Evolutionary conservation across 2,797 vertebrate species (phyloP), one percentile per base, ranked within the genome.

Genomic region (Myotis pilosus): DNA sequence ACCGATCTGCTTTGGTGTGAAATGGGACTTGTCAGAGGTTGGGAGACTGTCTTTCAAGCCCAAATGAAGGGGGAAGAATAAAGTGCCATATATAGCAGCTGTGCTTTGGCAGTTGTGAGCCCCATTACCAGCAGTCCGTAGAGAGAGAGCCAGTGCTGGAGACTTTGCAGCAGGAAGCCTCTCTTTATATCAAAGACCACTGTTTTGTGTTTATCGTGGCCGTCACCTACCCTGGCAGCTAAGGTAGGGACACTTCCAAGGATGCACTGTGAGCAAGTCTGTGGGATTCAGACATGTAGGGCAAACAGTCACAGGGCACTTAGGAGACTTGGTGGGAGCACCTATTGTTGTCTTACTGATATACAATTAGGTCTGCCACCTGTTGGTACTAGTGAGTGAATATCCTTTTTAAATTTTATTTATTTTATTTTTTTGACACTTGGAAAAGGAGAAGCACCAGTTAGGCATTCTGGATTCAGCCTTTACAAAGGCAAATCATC

Each of bases 401-500:
- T 53, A 85, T 87, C 11, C 5, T 84, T 44, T 66, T 55, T 30
- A 15, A 62, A 62, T 62, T 30, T 62, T 7, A 60, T 60, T 13
- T 47, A 13, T 72, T n/a, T 44, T 11, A 44, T 44, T 12, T n/a
- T 36, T 22, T 9, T 4, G 68, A 30, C 62, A 91, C 41, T 41
- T 89, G 41, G 25, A 80, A 90, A 79, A 94, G 17, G 30, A 90
- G 64, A 90, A 92, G 41, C 81, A 57, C 28, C n/a, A 83, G 25
- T 83, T 95, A 83, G 55, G 28, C 76, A 23, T 88, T 89, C 64
- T 22, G 16, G 78, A 80, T 88, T 57, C 16, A 94, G 49, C 30
- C 72, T 95, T 94, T 87, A 33, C 75, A 92, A 93, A 92, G 53
- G 81, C 30, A 94, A 94, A 80, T 88, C 76, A 68, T 94, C 30